These are phyloP conservation scores for Poecilia velifera DNA, from an alignment of 2,797 vertebrate genomes.

Conservation along the genomic window DNA sequence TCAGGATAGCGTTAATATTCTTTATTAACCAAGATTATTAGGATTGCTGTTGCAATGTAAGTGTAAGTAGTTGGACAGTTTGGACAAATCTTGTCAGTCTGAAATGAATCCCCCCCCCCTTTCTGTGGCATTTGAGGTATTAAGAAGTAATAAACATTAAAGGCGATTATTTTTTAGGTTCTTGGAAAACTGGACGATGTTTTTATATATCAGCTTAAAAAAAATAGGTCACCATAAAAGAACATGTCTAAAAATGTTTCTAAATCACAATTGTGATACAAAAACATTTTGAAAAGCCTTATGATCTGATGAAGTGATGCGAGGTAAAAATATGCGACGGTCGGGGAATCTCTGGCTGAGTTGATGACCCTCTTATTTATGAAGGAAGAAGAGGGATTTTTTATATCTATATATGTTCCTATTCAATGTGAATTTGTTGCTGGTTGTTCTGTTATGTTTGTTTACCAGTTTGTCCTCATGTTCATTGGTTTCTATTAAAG, in stretches of 20 bases:
- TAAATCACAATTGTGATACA: constrained; percentile 15
- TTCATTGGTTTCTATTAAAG: constrained; percentile 60
- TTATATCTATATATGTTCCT: constrained; percentile 20
- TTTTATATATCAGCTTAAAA: not conserved
- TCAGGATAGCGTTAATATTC: not conserved
- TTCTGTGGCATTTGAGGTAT: constrained; percentile 5
- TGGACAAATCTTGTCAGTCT: not conserved
- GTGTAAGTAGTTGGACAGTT: not conserved
- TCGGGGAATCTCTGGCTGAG: constrained; percentile 10
- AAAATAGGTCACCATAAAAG: not conserved
- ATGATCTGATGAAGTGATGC: constrained; percentile 9
- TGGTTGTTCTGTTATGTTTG: constrained; percentile 51
- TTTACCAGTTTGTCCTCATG: constrained; percentile 40
- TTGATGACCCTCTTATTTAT: constrained; percentile 4
- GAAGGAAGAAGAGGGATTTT: constrained; percentile 29
- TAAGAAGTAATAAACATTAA: constrained; percentile 11
- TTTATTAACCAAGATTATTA: not conserved
- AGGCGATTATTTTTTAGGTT: not conserved
- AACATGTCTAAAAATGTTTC: not conserved
- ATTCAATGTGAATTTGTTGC: constrained; percentile 46
- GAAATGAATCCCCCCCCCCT: not conserved
- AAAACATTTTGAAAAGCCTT: constrained; percentile 41
- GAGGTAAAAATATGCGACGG: not conserved
- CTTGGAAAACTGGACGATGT: not conserved
- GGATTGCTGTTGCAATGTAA: not conserved